These are phyloP conservation scores for Nothura maculosa DNA, from an alignment of 2,797 vertebrate species.

Conservation along the genomic window DNA sequence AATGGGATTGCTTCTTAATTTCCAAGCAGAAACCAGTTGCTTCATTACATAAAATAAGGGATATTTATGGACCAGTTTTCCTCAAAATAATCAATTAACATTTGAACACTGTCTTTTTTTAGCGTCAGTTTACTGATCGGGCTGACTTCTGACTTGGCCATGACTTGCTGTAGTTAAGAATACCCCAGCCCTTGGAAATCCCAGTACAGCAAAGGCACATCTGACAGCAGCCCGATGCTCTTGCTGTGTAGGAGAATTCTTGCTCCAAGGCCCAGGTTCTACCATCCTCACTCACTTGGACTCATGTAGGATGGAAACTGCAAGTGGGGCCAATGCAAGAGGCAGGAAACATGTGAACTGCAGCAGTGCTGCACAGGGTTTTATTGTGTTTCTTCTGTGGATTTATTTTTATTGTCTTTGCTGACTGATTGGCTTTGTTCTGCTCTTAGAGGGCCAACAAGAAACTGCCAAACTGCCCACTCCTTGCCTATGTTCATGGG, in stretches of 20 bases:
- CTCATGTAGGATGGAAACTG: neutral
- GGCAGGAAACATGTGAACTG: neutral
- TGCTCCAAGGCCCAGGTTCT: neutral
- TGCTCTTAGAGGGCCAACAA: neutral
- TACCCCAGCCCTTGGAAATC: neutral
- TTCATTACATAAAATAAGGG: neutral
- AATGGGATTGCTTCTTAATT: constrained; percentile 35
- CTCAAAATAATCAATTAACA: neutral
- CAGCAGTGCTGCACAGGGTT: neutral
- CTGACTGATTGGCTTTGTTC: neutral
- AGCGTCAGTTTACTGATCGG: neutral
- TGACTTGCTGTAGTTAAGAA: neutral
- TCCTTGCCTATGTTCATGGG: neutral
- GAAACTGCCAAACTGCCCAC: neutral
- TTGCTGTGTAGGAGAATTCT: neutral
- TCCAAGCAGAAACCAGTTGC: constrained; percentile 21
- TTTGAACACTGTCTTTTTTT: neutral
- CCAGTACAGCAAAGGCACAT: neutral
- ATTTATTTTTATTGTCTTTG: neutral
- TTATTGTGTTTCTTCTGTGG: too few species aligned
- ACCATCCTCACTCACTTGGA: neutral
- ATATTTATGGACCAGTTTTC: neutral
- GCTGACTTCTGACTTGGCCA: neutral
- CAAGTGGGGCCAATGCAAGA: neutral
- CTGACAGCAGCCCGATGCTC: neutral